Evolutionary conservation across 2,888 invertebrate genomes (phyloP).

Genomic region (Stomorhina lunata): DNA sequence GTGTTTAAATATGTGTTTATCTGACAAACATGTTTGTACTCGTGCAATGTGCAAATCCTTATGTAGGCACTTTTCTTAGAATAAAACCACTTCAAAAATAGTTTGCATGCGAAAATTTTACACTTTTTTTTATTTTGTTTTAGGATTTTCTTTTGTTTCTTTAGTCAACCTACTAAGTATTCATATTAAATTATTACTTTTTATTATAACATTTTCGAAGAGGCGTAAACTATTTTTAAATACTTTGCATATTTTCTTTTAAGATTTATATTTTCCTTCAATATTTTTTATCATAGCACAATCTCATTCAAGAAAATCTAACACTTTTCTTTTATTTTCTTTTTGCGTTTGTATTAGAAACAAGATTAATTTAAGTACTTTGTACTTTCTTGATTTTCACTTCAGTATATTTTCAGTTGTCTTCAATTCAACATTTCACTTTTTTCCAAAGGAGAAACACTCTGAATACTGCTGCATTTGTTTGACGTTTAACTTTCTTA

Average conservation of each 20-base stretch:
- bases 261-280: background rate
- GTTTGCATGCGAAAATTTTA: constrained; percentile 58
- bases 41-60: too few relatives aligned
- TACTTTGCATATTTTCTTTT: constrained; percentile 43
- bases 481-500: constrained; percentile 57
- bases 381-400: constrained; percentile 8
- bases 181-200: constrained; percentile 13
- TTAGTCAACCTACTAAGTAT: constrained; percentile 19
- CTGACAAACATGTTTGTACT: background rate
- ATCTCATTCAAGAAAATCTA: constrained; percentile 49
- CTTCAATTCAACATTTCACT: constrained; percentile 7
- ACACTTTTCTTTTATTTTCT: background rate
- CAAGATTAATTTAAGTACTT: constrained; percentile 3
- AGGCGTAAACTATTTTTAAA: constrained; percentile 52
- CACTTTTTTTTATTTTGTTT: constrained; percentile 31
- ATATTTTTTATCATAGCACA: constrained; percentile 8
- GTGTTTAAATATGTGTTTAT: too few relatives aligned
- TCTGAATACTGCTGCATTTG: constrained; percentile 43
- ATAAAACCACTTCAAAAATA: constrained; percentile 41
- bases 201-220: constrained; percentile 34
- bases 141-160: background rate
- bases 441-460: constrained; percentile 19
- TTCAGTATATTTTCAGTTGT: constrained; percentile 40
- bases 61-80: too few relatives aligned
- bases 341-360: constrained; percentile 16